A percentile compares a stretch with the other conserved stretches of the same genome.
Evolutionary conservation across 2,797 vertebrate species (phyloP).

Genomic region (Moxostoma hubbsi): DNA sequence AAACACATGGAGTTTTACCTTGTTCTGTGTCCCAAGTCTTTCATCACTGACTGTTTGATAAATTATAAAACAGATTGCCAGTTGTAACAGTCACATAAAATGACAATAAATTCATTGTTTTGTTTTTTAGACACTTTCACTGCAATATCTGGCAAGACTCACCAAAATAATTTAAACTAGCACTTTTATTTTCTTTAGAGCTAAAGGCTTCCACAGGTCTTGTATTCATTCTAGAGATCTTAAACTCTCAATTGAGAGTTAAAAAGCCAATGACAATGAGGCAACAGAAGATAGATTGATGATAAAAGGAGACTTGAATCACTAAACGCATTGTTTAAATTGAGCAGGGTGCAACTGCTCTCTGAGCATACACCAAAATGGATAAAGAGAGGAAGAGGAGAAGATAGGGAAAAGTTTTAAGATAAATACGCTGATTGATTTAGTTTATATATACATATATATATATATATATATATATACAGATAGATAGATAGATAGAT

Average conservation of each 20-base stretch:
- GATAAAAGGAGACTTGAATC: conserved; percentile 57
- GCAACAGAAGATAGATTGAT: conserved; percentile 56
- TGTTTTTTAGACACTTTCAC: neutral
- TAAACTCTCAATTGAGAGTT: conserved; percentile 38
- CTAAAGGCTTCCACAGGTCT: conserved; percentile 20
- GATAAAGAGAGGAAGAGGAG: conserved; percentile 23
- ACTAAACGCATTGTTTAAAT: conserved; percentile 56
- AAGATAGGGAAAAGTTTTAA: conserved; percentile 7
- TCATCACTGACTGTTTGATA: conserved; percentile 47
- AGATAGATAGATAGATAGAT: conserved; percentile 1
- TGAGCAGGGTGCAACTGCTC: conserved; percentile 52
- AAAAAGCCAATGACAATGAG: conserved; percentile 50
- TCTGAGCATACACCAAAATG: conserved; percentile 40
- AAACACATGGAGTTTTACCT: conserved; percentile 24
- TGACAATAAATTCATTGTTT: conserved; percentile 15
- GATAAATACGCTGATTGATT: conserved; percentile 26
- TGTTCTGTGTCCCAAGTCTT: conserved; percentile 5
- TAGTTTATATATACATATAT: no score
- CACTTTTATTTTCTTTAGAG: neutral
- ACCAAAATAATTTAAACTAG: no score
- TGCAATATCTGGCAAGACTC: neutral
- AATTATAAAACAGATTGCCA: conserved; percentile 46
- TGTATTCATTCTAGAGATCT: conserved; percentile 20
- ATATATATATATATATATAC: no score
- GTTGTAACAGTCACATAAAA: conserved; percentile 40